Evolutionary conservation across 1,140 invertebrate genomes (phyloP), one percentile per base, ranked within the genome.

Genomic region (Lucilia sericata): DNA sequence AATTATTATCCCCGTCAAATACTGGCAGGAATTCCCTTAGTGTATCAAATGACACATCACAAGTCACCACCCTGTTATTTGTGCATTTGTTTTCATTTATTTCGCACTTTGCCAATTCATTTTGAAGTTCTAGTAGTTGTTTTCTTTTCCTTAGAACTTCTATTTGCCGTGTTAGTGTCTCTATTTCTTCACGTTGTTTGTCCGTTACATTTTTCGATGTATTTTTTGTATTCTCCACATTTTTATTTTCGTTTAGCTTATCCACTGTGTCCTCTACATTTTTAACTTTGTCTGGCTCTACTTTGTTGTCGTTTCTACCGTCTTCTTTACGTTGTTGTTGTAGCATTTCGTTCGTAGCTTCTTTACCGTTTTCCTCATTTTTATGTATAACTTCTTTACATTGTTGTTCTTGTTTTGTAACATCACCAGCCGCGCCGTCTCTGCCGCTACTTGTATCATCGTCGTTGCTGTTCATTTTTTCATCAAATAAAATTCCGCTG

Each of bases 231-330:
- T 65, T 65, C 25, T 30, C 25, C 25, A 30, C 25, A 65, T 65
- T 65, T 65, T 65, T 19, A 65, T 19, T 19, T n/a, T 65, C n/a
- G 0, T n/a, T 65, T 65, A 19, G 17, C 14, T 65, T 65, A 19
- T 65, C 60, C 14, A 65, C 60, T 19, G 60, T 65, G 14, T 65
- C n/a, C 60, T 65, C 60, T 65, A 5, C 60, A 65, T 65, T 19
- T 17, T n/a, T n/a, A 65, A n/a, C 17, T 65, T 65, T 60, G 51
- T 60, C 51, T 60, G 51, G 51, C 51, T 60, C 51, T 60, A 60
- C 51, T 60, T 60, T 60, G 5, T 60, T 60, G 51, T 60, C 51
- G 51, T 60, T 60, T 60, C 51, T 60, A 60, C 51, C 51, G 12
- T 60, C 12, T 60, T 60, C 51, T 60, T 60, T 60, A 60, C 51